Percentiles rank a stretch among this genome's conserved stretches.
These are phyloP conservation scores for Crotalus helleri DNA, from an alignment of 2,113 vertebrate species.

Conservation along the genomic window DNA sequence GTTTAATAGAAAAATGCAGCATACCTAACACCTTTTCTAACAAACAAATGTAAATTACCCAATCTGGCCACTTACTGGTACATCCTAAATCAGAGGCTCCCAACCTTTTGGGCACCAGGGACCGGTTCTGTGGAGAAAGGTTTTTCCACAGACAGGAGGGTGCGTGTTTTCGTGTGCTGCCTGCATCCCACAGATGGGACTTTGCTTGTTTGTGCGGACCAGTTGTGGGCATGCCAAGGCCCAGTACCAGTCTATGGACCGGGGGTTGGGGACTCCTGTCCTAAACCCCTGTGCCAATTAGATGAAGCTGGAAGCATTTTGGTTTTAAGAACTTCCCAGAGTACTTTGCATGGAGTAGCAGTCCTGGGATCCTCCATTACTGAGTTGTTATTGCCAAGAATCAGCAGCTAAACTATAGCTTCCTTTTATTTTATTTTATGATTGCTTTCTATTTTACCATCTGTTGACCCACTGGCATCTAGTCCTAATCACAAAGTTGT, in stretches of 20 bases:
- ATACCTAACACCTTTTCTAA: neutral
- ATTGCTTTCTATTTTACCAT: neutral
- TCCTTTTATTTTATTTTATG: neutral
- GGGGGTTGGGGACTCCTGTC: neutral
- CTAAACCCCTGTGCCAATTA: no score
- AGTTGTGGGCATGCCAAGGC: no score
- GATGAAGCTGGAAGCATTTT: neutral
- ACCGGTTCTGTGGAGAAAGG: no score
- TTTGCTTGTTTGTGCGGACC: no score
- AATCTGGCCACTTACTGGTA: neutral
- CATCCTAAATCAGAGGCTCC: neutral
- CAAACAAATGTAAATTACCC: neutral
- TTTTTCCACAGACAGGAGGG: no score
- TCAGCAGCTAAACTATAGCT: neutral
- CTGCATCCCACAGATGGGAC: no score
- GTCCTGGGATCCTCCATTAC: neutral
- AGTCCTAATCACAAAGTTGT: neutral
- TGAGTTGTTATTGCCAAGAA: neutral
- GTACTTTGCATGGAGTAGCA: neutral
- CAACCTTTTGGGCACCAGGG: no score
- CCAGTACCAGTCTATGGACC: no score
- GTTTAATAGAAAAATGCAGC: neutral
- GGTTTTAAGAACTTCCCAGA: neutral
- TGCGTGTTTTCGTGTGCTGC: no score
- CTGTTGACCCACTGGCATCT: neutral